A percentile compares a stretch with the other conserved stretches of the same genome.
Conservation (phyloP, 2,797 vertebrate species). For the Pseudochirops cupreus region DNA sequence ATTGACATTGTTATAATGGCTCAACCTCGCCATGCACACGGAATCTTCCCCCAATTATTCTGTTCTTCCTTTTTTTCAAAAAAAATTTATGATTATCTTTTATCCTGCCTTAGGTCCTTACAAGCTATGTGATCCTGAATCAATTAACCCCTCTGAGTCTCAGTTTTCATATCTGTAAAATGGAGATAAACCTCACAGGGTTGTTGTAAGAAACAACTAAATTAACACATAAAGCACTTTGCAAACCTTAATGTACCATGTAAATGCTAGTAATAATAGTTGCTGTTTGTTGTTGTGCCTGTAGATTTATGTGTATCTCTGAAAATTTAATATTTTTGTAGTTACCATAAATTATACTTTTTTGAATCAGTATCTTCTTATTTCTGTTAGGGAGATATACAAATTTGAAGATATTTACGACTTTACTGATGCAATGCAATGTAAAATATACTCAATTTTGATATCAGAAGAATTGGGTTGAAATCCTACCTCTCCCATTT, state of each 20-base stretch:
- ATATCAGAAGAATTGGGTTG: background rate
- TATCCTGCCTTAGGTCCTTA: background rate
- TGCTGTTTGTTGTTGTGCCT: background rate
- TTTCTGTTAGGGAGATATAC: background rate
- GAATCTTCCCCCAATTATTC: background rate
- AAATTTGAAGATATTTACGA: background rate
- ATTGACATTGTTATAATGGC: background rate
- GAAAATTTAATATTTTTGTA: background rate
- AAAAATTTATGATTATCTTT: background rate
- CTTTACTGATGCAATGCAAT: background rate
- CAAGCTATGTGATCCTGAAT: background rate
- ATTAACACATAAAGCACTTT: background rate
- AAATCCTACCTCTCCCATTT: background rate
- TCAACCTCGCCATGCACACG: background rate
- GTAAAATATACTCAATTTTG: background rate
- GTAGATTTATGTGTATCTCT: background rate
- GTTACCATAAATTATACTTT: background rate
- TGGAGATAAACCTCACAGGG: background rate
- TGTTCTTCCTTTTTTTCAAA: background rate
- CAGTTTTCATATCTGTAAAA: background rate
- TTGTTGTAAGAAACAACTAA: background rate
- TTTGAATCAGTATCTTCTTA: background rate
- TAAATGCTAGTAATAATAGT: background rate
- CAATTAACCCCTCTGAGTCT: background rate
- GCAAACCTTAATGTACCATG: background rate